A percentile compares a stretch with the other conserved stretches of the same genome.
Evolutionary conservation across 1,140 invertebrate genomes (phyloP).

Genomic region (Lordiphosa collinella): DNA sequence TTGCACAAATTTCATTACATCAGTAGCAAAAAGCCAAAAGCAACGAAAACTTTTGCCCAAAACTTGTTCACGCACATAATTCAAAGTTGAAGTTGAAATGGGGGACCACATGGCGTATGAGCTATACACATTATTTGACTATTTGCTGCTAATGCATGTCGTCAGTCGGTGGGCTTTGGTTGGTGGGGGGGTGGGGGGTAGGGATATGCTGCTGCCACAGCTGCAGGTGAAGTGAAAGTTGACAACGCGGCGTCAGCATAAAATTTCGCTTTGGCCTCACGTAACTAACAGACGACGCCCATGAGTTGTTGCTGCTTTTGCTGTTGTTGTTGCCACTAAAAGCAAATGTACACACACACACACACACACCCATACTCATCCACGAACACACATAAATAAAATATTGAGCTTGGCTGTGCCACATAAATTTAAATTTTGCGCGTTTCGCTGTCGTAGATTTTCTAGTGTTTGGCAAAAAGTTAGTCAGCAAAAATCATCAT

Average conservation of each 20-base stretch:
- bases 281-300: constrained; percentile 48
- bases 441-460: constrained; percentile 17
- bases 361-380: constrained; percentile 39
- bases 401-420: constrained; percentile 55
- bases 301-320: too few species aligned
- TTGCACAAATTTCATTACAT: constrained; percentile 71
- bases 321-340: constrained; percentile 46
- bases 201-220: constrained; percentile 37
- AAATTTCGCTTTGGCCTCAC: constrained; percentile 65
- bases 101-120: constrained; percentile 64
- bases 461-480: constrained; percentile 36
- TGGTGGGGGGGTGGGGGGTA: not conserved
- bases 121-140: constrained; percentile 67
- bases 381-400: constrained; percentile 61
- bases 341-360: constrained; percentile 54
- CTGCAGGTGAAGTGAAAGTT: constrained; percentile 74
- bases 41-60: constrained; percentile 43
- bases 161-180: constrained; percentile 8
- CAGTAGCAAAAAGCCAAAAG: constrained; percentile 33
- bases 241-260: constrained; percentile 65
- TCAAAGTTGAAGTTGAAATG: constrained; percentile 62
- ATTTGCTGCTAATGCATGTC: constrained; percentile 60
- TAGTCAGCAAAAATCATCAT: constrained; percentile 61
- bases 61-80: constrained; percentile 56
- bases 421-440: constrained; percentile 68